Base-by-base conservation (phyloP, 2,797 vertebrate genomes). In the Helarctos malayanus region DNA sequence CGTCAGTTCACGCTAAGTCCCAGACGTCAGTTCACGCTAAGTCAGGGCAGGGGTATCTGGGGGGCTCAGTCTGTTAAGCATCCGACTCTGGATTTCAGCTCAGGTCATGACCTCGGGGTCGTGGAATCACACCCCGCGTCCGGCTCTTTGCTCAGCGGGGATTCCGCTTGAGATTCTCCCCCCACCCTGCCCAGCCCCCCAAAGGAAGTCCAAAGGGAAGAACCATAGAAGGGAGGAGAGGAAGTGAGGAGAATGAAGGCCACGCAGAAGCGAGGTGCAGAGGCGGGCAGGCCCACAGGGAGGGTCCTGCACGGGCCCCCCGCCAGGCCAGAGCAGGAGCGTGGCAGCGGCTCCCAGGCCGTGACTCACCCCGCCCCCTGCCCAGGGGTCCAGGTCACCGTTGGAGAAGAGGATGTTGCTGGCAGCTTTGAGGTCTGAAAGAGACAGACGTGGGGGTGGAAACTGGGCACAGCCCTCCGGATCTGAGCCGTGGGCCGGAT, bases 321-420 rank as follows among this genome's bases (percentile, higher is more conserved):
- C 1, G 3, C 15, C 0, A 4, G 47, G 29, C 19, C 75, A 7
- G 15, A 23, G 15, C 11, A 1, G 13, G 29, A 21, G 6, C 2
- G 11, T 32, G 4, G 61, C 13, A 4, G 61, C 13, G 7, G 29
- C 61, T 29, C 61, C 29, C 59, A 4, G n/a, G 15, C 56, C 3
- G 1, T 10, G 61, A 90, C 99, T 99, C 98, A 99, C 99, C 98
- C 99, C 99, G 18, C 99, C 99, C 2, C 99, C 99, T 13, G 99
- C 99, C 99, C 99, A 99, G 0, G 99, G 99, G 98, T 99, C 99
- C 98, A 99, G 98, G 95, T 99, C 99, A 49, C 99, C 99, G 0
- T 99, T 99, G 83, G 99, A 99, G 98, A 99, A 99, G 90, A 99
- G 99, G 0, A 99, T 99, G 98, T 99, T 99, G 98, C 99, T 99